Evolutionary conservation across 2,113 vertebrate species (phyloP), one percentile per base, ranked within the genome.

Genomic region (Manacus vitellinus): DNA sequence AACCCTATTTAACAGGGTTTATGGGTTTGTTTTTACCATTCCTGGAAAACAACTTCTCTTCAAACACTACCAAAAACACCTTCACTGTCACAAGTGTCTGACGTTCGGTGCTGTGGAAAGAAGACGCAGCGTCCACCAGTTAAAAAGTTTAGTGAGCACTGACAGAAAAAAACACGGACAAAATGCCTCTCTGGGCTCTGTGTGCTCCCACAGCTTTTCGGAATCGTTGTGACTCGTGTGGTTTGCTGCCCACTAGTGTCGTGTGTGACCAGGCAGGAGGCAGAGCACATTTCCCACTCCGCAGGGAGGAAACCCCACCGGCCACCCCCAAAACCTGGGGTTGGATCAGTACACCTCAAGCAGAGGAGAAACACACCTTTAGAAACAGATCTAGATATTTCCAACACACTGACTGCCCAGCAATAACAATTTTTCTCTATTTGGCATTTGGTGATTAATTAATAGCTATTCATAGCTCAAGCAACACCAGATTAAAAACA

Each of bases 181-280:
- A 85, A 47, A 83, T 3, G 44, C 83, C 56, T 88, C 47, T 77
- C 37, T 10, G 3, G 61, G 66, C 79, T 66, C 43, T 27, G 51
- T 15, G 10, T 28, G 85, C 47, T 31, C 39, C 47, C 61, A 74
- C 31, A 3, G 88, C 77, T 87, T 5, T 31, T 67, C 61, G 12
- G 72, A 41, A 51, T 44, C 23, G 28, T 17, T 54, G 61, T 63
- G 94, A 96, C 88, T 76, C 13, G 68, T 27, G 93, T 96, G 97
- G 94, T 98, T 92, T 98, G 98, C 98, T 97, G 98, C 98, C 98
- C 98, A 98, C 98, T 98, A 98, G 98, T 97, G 98, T 98, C 66
- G 89, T 75, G 51, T 55, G 44, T 58, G 11, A 19, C 54, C 76
- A 44, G 5, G 63, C 92, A 89, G 80, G 84, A 86, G 58, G 90